Percentiles rank a stretch among this genome's conserved stretches.
These are phyloP conservation scores for Agapornis roseicollis DNA, from an alignment of 2,113 vertebrate species.

Conservation along the genomic window DNA sequence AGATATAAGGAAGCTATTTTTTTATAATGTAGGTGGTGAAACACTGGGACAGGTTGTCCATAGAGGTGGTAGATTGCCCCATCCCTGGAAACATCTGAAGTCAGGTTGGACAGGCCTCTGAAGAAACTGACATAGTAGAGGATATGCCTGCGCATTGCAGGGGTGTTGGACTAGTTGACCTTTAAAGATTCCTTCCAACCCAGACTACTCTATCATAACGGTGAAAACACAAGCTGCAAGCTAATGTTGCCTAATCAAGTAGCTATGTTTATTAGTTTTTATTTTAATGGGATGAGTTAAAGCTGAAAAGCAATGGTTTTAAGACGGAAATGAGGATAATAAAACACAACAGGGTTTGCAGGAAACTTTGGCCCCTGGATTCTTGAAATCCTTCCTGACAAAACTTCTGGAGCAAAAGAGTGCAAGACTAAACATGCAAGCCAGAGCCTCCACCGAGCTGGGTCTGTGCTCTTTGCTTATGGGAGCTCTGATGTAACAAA, in stretches of 20 bases:
- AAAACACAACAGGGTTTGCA: background rate
- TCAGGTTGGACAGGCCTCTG: background rate
- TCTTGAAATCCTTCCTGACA: background rate
- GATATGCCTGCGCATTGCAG: background rate
- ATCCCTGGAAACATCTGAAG: background rate
- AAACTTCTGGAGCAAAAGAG: background rate
- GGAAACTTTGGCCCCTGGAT: background rate
- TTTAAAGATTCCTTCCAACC: background rate
- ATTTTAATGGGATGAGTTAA: background rate
- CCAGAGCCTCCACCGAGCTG: conserved; percentile 47
- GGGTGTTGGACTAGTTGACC: background rate
- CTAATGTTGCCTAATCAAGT: background rate
- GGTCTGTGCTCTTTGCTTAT: conserved; percentile 29
- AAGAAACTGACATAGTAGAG: background rate
- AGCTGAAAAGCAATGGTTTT: background rate
- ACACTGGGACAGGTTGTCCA: background rate
- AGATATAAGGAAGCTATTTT: background rate
- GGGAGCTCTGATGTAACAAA: conserved; percentile 37
- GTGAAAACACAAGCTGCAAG: background rate
- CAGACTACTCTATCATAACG: background rate
- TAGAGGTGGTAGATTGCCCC: background rate
- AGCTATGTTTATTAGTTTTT: background rate
- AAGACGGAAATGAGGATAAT: background rate
- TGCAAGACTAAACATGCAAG: conserved; percentile 21
- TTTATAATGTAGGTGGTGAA: background rate